phyloP scores from a whole-genome alignment of 2,797 vertebrate genomes.

The Gallirallus australis region DNA sequence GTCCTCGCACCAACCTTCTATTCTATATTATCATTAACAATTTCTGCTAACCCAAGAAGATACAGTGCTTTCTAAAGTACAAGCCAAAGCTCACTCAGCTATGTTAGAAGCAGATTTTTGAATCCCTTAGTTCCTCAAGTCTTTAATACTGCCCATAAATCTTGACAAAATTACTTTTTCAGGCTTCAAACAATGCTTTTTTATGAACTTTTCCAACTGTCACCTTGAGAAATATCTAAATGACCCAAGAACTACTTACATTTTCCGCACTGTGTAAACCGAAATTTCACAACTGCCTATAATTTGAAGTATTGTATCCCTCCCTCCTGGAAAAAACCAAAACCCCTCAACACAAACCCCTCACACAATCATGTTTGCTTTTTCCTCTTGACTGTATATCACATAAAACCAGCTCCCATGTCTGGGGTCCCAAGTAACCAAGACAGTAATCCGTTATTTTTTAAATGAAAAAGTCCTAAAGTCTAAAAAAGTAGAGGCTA shows the following conservation, averaged over 20 bases:
- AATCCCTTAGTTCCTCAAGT: slow-evolving; percentile 68
- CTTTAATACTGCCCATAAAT: slow-evolving; percentile 59
- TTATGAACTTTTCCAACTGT: slow-evolving; percentile 67
- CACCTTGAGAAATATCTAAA: slow-evolving; percentile 68
- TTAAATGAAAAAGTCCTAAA: not conserved
- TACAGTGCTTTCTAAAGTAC: slow-evolving; percentile 34
- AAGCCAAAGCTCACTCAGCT: slow-evolving; percentile 47
- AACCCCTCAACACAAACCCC: not conserved
- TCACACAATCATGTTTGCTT: slow-evolving; percentile 1
- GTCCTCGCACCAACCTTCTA: slow-evolving; percentile 19
- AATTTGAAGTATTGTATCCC: slow-evolving; percentile 52
- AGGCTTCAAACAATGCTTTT: slow-evolving; percentile 59
- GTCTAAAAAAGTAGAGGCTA: not conserved
- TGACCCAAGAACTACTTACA: slow-evolving; percentile 56
- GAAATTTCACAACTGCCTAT: slow-evolving; percentile 55
- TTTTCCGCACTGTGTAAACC: slow-evolving; percentile 56
- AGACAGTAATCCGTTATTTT: not conserved
- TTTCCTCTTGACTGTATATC: not conserved
- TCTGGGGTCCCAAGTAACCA: not conserved
- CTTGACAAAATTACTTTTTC: slow-evolving; percentile 67
- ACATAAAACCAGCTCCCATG: slow-evolving; percentile 18
- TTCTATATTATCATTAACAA: slow-evolving; percentile 60
- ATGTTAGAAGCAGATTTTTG: slow-evolving; percentile 53
- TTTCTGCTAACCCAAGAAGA: slow-evolving; percentile 68
- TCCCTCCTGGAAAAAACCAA: not conserved